Evolutionary conservation across 2,113 vertebrate genomes (phyloP).

Genomic region (Scalopus aquaticus): DNA sequence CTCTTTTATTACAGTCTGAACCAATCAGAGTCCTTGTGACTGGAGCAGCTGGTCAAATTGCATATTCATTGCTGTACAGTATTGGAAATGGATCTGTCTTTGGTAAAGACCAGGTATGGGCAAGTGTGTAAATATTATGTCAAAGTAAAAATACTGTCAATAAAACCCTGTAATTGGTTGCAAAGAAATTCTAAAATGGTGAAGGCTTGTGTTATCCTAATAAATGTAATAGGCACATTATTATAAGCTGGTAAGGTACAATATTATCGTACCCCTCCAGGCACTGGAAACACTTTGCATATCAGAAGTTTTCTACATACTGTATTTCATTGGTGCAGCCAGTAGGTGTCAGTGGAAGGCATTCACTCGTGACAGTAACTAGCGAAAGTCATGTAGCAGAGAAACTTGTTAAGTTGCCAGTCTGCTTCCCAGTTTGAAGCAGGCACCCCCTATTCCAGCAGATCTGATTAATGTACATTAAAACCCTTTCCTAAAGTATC

Average conservation of each 20-base stretch:
- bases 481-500: background rate
- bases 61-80: constrained; percentile 95
- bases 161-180: constrained; percentile 15
- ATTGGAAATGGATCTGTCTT: constrained; percentile 98
- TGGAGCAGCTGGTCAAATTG: constrained; percentile 97
- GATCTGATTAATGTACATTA: background rate
- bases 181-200: constrained; percentile 31
- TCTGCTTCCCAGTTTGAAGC: background rate
- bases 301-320: background rate
- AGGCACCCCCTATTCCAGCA: background rate
- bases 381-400: background rate
- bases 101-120: constrained; percentile 96
- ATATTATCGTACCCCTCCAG: background rate
- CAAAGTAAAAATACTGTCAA: constrained; percentile 16
- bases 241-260: background rate
- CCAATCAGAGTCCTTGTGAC: constrained; percentile 96
- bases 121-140: background rate
- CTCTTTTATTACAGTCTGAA: constrained; percentile 88
- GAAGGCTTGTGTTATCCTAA: background rate
- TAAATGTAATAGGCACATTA: background rate
- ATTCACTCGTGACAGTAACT: background rate
- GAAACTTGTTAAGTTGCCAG: background rate
- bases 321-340: background rate
- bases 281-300: background rate
- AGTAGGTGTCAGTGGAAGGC: background rate